phyloP scores from a whole-genome alignment of 2,113 vertebrate species.

The Tetraodon nigroviridis region DNA sequence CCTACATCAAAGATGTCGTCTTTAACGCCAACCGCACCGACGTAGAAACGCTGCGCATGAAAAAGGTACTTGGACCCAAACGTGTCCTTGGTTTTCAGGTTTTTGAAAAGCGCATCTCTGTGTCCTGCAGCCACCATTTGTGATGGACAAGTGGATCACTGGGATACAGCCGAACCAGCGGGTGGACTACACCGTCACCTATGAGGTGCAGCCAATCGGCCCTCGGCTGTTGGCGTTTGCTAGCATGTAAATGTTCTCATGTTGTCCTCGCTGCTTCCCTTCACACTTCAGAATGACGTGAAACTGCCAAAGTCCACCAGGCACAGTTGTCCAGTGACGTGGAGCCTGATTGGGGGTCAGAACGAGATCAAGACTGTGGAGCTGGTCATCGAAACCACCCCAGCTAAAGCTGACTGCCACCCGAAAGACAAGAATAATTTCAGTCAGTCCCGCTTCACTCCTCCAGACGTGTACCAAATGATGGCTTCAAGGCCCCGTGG shows the following conservation, averaged over 20 bases:
- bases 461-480: neutral
- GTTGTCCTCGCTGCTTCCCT: slow-evolving; percentile 15
- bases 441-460: slow-evolving; percentile 62
- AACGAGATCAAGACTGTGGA: slow-evolving; percentile 85
- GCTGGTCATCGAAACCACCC: slow-evolving; percentile 81
- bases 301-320: slow-evolving; percentile 84
- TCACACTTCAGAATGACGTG: slow-evolving; percentile 79
- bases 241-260: neutral
- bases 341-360: slow-evolving; percentile 73
- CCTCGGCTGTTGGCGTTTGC: neutral
- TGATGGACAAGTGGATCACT: slow-evolving; percentile 97
- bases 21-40: slow-evolving; percentile 88
- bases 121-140: slow-evolving; percentile 89
- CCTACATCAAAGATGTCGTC: slow-evolving; percentile 96
- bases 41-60: slow-evolving; percentile 88
- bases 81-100: slow-evolving; percentile 6
- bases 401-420: slow-evolving; percentile 69
- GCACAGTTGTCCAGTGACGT: slow-evolving; percentile 78
- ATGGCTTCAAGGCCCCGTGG: too few relatives aligned
- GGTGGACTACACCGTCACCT: slow-evolving; percentile 88
- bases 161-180: slow-evolving; percentile 82
- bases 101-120: slow-evolving; percentile 10
- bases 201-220: slow-evolving; percentile 79
- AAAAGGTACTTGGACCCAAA: slow-evolving; percentile 78
- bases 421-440: slow-evolving; percentile 74